Percentiles rank a stretch among this genome's conserved stretches.
Evolutionary conservation across 2,888 invertebrate species (phyloP).

Genomic region (Clunio marinus): DNA sequence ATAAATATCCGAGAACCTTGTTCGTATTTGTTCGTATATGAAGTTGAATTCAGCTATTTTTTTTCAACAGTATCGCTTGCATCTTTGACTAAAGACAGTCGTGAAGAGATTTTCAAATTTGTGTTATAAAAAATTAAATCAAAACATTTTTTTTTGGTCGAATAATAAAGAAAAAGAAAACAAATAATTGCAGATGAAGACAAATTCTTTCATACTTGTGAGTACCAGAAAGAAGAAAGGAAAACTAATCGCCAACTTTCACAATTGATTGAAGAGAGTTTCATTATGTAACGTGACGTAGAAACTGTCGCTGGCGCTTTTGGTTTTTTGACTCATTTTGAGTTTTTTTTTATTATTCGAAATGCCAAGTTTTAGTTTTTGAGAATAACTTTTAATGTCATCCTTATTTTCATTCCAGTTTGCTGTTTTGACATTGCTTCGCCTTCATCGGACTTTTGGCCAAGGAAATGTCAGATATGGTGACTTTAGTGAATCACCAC

Average conservation of each 20-base stretch:
- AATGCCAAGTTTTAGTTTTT: no score
- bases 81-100: neutral
- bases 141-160: neutral
- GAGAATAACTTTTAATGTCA: no score
- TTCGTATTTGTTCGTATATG: slow-evolving; percentile 19
- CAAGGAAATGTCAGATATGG: neutral
- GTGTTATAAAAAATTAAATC: neutral
- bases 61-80: slow-evolving; percentile 10
- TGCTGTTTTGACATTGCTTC: neutral
- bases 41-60: slow-evolving; percentile 2
- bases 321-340: no score
- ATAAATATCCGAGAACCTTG: slow-evolving; percentile 1
- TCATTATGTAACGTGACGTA: no score
- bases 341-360: no score
- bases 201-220: neutral
- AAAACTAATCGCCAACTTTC: neutral
- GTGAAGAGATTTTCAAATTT: neutral
- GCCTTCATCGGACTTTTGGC: neutral
- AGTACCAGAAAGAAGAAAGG: neutral
- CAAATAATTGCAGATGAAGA: neutral
- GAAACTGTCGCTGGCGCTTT: no score
- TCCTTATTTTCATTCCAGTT: neutral
- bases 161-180: neutral
- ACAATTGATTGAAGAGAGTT: neutral
- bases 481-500: neutral